Evolutionary conservation across 2,888 invertebrate species (phyloP), one percentile per base, ranked within the genome.

Genomic region (Holacanthella duospinosa): DNA sequence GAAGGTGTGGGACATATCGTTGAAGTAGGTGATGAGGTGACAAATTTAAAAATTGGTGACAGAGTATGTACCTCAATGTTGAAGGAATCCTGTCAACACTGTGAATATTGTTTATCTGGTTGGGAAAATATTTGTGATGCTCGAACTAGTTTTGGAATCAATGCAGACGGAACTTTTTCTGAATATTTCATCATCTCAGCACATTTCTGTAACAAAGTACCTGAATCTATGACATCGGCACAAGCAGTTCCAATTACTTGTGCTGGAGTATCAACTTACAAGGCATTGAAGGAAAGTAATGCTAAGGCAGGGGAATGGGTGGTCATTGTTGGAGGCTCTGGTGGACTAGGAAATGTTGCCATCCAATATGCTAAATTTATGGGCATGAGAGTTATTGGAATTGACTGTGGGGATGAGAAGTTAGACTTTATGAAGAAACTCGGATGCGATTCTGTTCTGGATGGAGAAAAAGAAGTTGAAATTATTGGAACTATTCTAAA

Each of bases 311-410:
- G 60, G 2, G 54, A 60, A 48, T 60, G 60, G 60, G 60, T 60
- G 6, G 60, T 55, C 2, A 60, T 60, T 29, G 60, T 60, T n/a
- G 60, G 60, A 29, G 60, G 60, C 6, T 28, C 54, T n/a, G 60
- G 60, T 19, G 29, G 29, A 24, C 54, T 60, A 28, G 60, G 60
- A 26, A 53, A 60, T 54, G 29, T 54, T 4, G 60, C 54, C 2
- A 60, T 60, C n/a, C 60, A 60, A 55, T 60, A 60, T 48, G 60
- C 60, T 6, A 53, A 54, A n/a, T 27, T 53, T 2, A 60, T 60
- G 60, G 60, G 60, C n/a, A 54, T 60, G 54, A 53, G 36, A 25
- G 60, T 60, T n/a, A 60, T 60, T 54, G 60, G 60, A 28, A 26
- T 60, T n/a, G 60, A 55, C 26, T 28, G 56, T 26, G 56, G 56